These are phyloP conservation scores for Cydia amplana DNA, from an alignment of 1,140 invertebrate genomes.

Conservation along the genomic window DNA sequence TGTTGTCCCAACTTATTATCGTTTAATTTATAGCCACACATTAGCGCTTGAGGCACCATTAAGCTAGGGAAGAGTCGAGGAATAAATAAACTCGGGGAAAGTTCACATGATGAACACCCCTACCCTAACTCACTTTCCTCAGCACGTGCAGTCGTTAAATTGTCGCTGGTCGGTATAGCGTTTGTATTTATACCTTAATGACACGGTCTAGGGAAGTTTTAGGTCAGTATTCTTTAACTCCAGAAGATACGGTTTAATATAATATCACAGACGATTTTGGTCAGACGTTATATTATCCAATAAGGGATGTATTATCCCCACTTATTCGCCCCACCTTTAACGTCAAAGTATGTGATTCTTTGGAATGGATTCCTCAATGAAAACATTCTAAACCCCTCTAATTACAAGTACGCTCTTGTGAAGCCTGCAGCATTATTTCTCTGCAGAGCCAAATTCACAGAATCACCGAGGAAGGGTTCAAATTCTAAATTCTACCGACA, in stretches of 20 bases:
- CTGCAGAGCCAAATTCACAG: constrained; percentile 36
- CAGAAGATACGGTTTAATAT: neutral
- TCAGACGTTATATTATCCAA: neutral
- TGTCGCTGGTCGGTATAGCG: constrained; percentile 56
- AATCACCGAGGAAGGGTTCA: constrained; percentile 41
- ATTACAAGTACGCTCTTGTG: constrained; percentile 16
- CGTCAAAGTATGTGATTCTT: constrained; percentile 21
- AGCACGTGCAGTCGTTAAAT: constrained; percentile 68
- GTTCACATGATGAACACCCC: constrained; percentile 56
- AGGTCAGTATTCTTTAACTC: neutral
- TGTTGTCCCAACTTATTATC: constrained; percentile 77
- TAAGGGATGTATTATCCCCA: neutral
- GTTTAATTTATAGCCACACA: constrained; percentile 75
- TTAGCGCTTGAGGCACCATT: constrained; percentile 70
- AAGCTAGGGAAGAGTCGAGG: constrained; percentile 50
- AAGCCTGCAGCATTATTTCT: constrained; percentile 3
- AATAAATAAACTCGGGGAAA: constrained; percentile 54
- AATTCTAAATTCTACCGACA: constrained; percentile 48
- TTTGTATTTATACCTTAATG: constrained; percentile 58
- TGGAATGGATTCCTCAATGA: constrained; percentile 21
- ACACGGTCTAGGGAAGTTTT: constrained; percentile 20
- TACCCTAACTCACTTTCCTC: constrained; percentile 51
- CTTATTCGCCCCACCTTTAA: neutral
- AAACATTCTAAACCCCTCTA: constrained; percentile 24
- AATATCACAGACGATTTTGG: too few relatives aligned